phyloP scores from a whole-genome alignment of 2,113 vertebrate genomes.

The Sinocyclocheilus rhinocerous region DNA sequence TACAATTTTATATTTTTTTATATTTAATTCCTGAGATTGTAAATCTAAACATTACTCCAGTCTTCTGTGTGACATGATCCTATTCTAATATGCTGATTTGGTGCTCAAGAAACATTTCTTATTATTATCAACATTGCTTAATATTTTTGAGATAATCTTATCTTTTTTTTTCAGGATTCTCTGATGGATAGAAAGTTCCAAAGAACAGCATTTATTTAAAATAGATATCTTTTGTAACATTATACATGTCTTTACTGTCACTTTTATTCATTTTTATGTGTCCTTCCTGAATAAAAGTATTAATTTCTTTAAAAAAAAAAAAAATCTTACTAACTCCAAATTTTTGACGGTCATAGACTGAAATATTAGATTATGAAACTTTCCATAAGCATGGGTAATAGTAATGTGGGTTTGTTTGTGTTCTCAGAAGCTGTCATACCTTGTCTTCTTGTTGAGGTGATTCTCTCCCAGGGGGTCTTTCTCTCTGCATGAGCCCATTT shows the following conservation, averaged over 20 bases:
- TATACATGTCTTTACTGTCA: no score
- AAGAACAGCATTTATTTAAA: no score
- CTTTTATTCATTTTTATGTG: no score
- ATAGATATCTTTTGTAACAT: no score
- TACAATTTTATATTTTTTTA: not conserved
- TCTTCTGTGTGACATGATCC: not conserved
- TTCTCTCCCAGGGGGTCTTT: slow-evolving; percentile 75
- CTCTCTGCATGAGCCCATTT: slow-evolving; percentile 74
- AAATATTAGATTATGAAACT: not conserved
- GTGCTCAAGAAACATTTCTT: no score
- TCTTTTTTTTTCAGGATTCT: no score
- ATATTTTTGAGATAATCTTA: not conserved
- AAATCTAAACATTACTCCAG: not conserved
- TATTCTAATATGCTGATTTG: not conserved
- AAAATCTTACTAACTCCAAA: no score
- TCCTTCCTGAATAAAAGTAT: no score
- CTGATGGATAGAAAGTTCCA: no score
- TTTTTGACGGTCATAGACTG: no score
- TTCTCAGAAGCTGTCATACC: not conserved
- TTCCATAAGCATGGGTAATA: not conserved
- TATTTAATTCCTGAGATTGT: not conserved
- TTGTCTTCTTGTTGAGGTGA: slow-evolving; percentile 71
- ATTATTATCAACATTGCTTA: not conserved
- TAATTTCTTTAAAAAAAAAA: no score
- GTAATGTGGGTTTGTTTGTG: not conserved